A percentile compares a stretch with the other conserved stretches of the same genome.
Conservation (phyloP, 2,797 vertebrate species). For the Anguilla pacifica region DNA sequence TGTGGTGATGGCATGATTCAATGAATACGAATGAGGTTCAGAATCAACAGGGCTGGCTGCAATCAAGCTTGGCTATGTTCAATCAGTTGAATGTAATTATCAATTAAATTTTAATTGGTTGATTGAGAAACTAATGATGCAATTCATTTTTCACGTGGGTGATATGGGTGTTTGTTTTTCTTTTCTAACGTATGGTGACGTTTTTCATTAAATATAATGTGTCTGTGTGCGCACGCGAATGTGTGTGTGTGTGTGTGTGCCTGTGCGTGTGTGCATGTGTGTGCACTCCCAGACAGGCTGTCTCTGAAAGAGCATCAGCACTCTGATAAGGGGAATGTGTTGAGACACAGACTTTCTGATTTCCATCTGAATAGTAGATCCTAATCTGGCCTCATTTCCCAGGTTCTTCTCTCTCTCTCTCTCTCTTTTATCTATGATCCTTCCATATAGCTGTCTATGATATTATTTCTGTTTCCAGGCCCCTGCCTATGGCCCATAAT, state of each 20-base stretch:
- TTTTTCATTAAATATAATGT: too few species aligned
- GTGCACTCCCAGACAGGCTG: neutral
- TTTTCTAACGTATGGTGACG: too few species aligned
- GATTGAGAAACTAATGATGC: too few species aligned
- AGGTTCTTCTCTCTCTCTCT: constrained; percentile 30
- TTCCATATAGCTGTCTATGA: neutral
- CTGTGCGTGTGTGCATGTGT: constrained; percentile 3
- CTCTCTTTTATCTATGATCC: neutral
- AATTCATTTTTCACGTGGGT: too few species aligned
- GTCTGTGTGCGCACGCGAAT: neutral
- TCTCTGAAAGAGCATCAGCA: constrained; percentile 1
- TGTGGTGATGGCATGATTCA: too few species aligned
- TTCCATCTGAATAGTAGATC: constrained; percentile 37
- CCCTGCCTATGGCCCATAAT: neutral
- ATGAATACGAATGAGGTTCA: too few species aligned
- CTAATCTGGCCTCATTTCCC: constrained; percentile 45
- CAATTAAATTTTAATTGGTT: too few species aligned
- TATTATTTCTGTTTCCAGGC: neutral
- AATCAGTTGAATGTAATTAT: too few species aligned
- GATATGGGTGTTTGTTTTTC: too few species aligned
- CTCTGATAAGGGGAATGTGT: constrained; percentile 22
- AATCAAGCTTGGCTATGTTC: too few species aligned
- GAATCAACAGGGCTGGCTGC: too few species aligned
- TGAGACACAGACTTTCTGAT: constrained; percentile 33
- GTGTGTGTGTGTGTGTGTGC: constrained; percentile 24